phyloP scores from a whole-genome alignment of 2,797 vertebrate species.

The Phalanger gymnotis region DNA sequence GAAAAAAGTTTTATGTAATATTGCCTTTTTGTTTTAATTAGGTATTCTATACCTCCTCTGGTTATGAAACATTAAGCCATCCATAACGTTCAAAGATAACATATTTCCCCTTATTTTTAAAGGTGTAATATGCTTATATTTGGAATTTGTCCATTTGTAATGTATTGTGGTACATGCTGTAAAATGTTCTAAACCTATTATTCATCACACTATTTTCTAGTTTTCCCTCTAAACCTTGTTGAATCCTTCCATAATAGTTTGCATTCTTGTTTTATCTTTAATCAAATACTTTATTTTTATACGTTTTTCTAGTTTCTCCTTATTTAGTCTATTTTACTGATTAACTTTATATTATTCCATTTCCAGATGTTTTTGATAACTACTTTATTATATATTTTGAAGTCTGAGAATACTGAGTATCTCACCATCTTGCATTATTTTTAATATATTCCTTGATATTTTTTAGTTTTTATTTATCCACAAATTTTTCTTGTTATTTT shows the following conservation, averaged over 20 bases:
- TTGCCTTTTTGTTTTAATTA: background rate
- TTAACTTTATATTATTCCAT: background rate
- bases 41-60: background rate
- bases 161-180: background rate
- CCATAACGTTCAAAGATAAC: background rate
- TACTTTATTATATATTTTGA: background rate
- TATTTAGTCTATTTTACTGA: background rate
- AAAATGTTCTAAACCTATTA: background rate
- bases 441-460: too few species aligned
- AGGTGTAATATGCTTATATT: background rate
- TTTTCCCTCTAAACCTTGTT: background rate
- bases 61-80: background rate
- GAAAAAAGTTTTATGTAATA: background rate
- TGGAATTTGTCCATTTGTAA: background rate
- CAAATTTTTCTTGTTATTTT: too few species aligned
- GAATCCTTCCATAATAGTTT: background rate
- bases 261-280: background rate
- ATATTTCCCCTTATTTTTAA: background rate
- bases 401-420: background rate
- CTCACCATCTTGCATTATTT: too few species aligned
- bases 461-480: too few species aligned
- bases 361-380: background rate
- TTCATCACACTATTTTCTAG: background rate
- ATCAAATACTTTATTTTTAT: background rate
- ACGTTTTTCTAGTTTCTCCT: background rate